Base-by-base conservation (phyloP, 2,888 invertebrate species). In the Drosophila affinis region DNA sequence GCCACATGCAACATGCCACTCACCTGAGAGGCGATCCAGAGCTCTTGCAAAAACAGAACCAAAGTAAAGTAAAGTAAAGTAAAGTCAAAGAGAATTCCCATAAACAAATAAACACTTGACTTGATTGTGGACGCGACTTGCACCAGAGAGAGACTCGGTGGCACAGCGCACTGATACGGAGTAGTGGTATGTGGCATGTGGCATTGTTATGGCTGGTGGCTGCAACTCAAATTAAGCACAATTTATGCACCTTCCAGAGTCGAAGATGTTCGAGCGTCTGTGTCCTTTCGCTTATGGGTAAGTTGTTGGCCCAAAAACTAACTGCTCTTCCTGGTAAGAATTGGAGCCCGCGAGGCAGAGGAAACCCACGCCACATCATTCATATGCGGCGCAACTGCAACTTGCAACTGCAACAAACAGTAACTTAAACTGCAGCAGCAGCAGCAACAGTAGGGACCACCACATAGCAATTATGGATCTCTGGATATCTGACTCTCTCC, bases 41-140 rank as follows among this genome's bases (percentile, higher is more conserved):
- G 12, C 63, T 52, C 62, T 34, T 62, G 60, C 62, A 18, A 62
- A 57, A 62, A 10, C 32, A 27, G 39, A 45, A 12, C 12, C 34
- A 14, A 39, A 39, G 39, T 1, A 39, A 51, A 24, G 68, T 18
- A 29, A 57, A 49, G 46, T 56, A 39, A 51, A 24, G 68, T 18
- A 29, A 57, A 49, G 46, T 56, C 45, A 56, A 70, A 45, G 47
- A 58, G 65, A 75, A 72, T 61, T 63, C 58, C 77, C 78, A 77
- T 78, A 86, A 87, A 78, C 87, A 89, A 89, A 89, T 89, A 90
- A 90, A 89, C 89, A 90, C 89, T 90, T 90, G 89, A 90, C 89
- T 90, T 89, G 90, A 89, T 89, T 90, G 89, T 87, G 83, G 78
- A 76, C 75, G 61, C 61, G 55, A 61, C 46, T 55, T 17, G 60